Base-by-base conservation (phyloP, 2,888 invertebrate species). In the Odontothrips loti region DNA sequence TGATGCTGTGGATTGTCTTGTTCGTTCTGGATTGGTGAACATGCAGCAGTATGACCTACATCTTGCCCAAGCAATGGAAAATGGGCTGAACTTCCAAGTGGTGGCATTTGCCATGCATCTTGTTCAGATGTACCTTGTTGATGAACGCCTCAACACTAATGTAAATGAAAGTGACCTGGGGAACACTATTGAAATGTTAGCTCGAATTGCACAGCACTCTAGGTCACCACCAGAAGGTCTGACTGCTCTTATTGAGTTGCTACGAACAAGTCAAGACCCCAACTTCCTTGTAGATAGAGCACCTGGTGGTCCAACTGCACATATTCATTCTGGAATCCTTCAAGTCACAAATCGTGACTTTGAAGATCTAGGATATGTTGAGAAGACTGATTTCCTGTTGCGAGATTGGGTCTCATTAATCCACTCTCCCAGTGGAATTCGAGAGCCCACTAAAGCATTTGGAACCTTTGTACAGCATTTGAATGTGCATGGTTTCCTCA, bases 401-500 rank as follows among this genome's bases (percentile, higher is more conserved):
- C 91, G 98, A 34, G 99, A 99, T 86, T 99, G 99, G 99, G 95
- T 98, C 23, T 92, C 91, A 83, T 93, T 98, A 86, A 83, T 81
- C 79, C 94, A 97, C 86, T 93, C 93, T 27, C 93, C 94, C 8
- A 90, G 92, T 23, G 92, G 93, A 3, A 94, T 94, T 80, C 92
- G 95, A 78, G 96, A 96, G 86, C 92, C 95, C 0, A 93, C 93
- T 0, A 97, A 97, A 87, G 96, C 97, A 75, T 98, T 99, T 88
- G 93, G 95, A 83, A 89, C 95, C 84, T 98, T 98, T 88, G 97
- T 99, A 6, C 96, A 96, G 86, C 95, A 90, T 87, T 89, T 99
- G 97, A 98, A 98, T 87, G 91, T 95, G 85, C 95, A 96, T 85
- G 97, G 99, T 8, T 97, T 99, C 82, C 89, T 98, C 81, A 98